A percentile compares a stretch with the other conserved stretches of the same genome.
These are phyloP conservation scores for Colistium nudipinnis DNA, from an alignment of 2,113 vertebrate genomes.

Conservation along the genomic window DNA sequence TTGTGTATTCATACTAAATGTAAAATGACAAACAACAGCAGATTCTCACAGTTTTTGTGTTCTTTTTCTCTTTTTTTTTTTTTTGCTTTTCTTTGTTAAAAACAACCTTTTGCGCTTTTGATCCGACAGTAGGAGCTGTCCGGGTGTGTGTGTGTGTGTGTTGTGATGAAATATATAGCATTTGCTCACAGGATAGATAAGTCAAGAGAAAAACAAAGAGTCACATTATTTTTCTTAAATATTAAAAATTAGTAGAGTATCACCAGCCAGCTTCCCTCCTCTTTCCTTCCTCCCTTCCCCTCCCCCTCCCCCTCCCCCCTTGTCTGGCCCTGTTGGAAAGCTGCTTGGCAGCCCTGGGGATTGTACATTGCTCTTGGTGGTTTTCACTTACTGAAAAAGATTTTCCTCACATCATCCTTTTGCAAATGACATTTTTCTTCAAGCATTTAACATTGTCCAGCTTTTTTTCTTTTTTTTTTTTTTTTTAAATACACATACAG, in stretches of 20 bases:
- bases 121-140: slow-evolving; percentile 77
- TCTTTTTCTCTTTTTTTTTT: slow-evolving; percentile 18
- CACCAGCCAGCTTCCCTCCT: slow-evolving; percentile 69
- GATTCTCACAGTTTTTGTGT: slow-evolving; percentile 81
- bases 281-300: slow-evolving; percentile 15
- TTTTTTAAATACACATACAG: slow-evolving; percentile 69
- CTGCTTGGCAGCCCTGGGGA: slow-evolving; percentile 79
- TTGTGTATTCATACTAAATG: slow-evolving; percentile 70
- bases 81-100: slow-evolving; percentile 26
- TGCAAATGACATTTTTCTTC: slow-evolving; percentile 74
- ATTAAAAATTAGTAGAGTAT: slow-evolving; percentile 82
- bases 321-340: slow-evolving; percentile 64
- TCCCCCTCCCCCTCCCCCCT: slow-evolving; percentile 23
- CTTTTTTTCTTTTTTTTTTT: too few species aligned
- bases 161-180: slow-evolving; percentile 65
- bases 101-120: slow-evolving; percentile 71
- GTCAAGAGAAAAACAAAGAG: slow-evolving; percentile 72
- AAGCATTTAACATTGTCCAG: slow-evolving; percentile 81
- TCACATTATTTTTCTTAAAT: slow-evolving; percentile 77
- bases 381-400: slow-evolving; percentile 56
- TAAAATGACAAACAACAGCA: slow-evolving; percentile 76
- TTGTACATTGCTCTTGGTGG: slow-evolving; percentile 83
- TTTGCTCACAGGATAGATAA: slow-evolving; percentile 80
- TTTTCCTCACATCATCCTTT: slow-evolving; percentile 74
- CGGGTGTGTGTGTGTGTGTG: slow-evolving; percentile 67